phyloP scores from a whole-genome alignment of 2,888 invertebrate genomes.

The Drosophila bunnanda region DNA sequence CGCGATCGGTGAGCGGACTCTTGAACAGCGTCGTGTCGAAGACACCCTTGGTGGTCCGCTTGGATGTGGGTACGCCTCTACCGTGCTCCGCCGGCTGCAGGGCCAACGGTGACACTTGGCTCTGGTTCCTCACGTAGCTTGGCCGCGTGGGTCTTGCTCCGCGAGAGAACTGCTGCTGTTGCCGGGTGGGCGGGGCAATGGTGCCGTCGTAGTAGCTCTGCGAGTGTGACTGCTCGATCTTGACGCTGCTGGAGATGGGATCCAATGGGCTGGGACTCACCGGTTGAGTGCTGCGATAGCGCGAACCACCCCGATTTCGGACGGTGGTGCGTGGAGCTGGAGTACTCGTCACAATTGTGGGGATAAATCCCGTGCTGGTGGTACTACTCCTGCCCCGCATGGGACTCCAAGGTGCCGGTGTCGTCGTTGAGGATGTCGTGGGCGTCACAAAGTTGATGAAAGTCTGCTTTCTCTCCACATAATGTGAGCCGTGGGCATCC shows the following conservation, averaged over 20 bases:
- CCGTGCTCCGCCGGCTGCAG: slow-evolving; percentile 48
- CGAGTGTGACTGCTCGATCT: slow-evolving; percentile 84
- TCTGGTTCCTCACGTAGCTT: slow-evolving; percentile 9
- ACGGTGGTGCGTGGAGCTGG: slow-evolving; percentile 17
- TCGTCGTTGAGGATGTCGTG: slow-evolving; percentile 38
- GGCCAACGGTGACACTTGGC: slow-evolving; percentile 28
- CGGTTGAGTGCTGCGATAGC: slow-evolving; percentile 45
- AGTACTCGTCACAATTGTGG: slow-evolving; percentile 60
- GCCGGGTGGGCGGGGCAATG: slow-evolving; percentile 58
- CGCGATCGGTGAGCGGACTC: slow-evolving; percentile 72
- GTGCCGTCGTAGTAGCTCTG: slow-evolving; percentile 84
- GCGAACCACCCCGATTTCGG: slow-evolving; percentile 49
- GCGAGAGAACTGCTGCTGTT: slow-evolving; percentile 31
- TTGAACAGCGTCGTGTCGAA: slow-evolving; percentile 83
- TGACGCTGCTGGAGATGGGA: slow-evolving; percentile 64
- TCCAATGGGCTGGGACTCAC: slow-evolving; percentile 33
- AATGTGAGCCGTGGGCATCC: slow-evolving; percentile 68
- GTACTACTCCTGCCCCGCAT: slow-evolving; percentile 69
- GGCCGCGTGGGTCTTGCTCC: slow-evolving; percentile 58
- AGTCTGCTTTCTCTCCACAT: slow-evolving; percentile 62
- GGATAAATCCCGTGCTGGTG: slow-evolving; percentile 41
- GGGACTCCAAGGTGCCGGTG: slow-evolving; percentile 77
- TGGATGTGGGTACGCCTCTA: slow-evolving; percentile 41
- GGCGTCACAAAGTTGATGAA: slow-evolving; percentile 43
- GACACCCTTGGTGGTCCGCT: slow-evolving; percentile 81